A percentile compares a stretch with the other conserved stretches of the same genome.
These are phyloP conservation scores for Druceiella hillmani DNA, from an alignment of 2,888 invertebrate genomes.

Conservation along the genomic window DNA sequence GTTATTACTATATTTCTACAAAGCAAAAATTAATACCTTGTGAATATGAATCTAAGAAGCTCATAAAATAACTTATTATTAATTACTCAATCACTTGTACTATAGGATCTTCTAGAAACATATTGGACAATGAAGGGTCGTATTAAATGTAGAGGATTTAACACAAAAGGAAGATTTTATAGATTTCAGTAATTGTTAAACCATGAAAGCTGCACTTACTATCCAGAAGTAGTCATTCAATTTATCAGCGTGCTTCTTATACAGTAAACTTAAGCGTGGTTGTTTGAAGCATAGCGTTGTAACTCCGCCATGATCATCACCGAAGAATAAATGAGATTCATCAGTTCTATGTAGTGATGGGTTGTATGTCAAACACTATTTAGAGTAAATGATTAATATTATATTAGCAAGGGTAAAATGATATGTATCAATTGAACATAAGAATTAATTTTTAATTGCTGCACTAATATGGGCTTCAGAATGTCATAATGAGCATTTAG, in stretches of 20 bases:
- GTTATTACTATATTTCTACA: too few species aligned
- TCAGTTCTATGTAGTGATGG: constrained; percentile 27
- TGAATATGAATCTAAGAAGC: too few species aligned
- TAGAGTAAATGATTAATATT: too few species aligned
- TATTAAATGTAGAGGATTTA: not conserved
- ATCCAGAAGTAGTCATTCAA: constrained; percentile 56
- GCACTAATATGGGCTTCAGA: not conserved
- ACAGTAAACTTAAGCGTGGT: constrained; percentile 47
- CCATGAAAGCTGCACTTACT: constrained; percentile 35
- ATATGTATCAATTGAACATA: constrained; percentile 1
- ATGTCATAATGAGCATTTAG: too few species aligned
- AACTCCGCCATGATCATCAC: constrained; percentile 52
- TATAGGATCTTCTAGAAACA: too few species aligned
- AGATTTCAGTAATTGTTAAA: too few species aligned
- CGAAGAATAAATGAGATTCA: constrained; percentile 45
- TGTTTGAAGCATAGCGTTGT: constrained; percentile 49
- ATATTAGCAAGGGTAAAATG: not conserved
- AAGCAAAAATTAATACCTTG: too few species aligned
- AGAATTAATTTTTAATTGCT: not conserved
- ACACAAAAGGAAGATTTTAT: not conserved
- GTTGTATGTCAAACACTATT: constrained; percentile 46
- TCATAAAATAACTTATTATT: too few species aligned
- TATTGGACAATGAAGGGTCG: not conserved
- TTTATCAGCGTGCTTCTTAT: constrained; percentile 47
- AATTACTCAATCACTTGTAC: too few species aligned